phyloP scores from a whole-genome alignment of 2,113 vertebrate species.

The Ivindomyrus marchei region DNA sequence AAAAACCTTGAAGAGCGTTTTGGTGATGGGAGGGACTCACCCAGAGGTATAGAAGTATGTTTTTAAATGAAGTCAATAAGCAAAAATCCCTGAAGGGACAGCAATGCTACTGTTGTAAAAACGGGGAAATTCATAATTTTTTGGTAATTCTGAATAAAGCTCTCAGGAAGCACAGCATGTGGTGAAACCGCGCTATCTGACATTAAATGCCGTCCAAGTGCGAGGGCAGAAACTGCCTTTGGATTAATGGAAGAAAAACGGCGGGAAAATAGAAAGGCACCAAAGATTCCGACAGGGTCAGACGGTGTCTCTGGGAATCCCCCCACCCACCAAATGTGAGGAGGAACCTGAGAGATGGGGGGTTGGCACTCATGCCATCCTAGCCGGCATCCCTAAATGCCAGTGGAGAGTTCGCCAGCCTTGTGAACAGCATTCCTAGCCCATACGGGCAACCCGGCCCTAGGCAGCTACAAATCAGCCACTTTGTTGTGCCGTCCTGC shows the following conservation, averaged over 20 bases:
- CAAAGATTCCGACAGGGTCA: conserved; percentile 22
- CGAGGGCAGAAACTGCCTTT: neutral
- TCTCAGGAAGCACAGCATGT: neutral
- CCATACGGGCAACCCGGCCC: conserved; percentile 49
- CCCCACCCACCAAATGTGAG: neutral
- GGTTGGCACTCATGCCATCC: conserved; percentile 26
- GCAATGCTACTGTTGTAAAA: neutral
- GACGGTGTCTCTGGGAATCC: conserved; percentile 37
- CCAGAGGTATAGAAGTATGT: neutral
- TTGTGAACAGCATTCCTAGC: conserved; percentile 49
- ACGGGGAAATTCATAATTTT: neutral
- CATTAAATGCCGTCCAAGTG: neutral
- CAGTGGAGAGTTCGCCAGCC: conserved; percentile 49
- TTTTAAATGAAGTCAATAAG: neutral
- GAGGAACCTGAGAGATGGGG: neutral
- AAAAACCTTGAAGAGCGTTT: neutral
- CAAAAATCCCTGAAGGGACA: neutral
- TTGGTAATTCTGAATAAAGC: neutral
- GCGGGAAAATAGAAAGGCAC: neutral
- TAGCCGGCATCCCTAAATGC: conserved; percentile 53
- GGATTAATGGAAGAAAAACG: neutral
- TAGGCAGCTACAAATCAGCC: conserved; percentile 56
- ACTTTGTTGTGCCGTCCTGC: conserved; percentile 40
- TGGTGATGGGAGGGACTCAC: neutral
- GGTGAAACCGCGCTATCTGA: neutral